Evolutionary conservation across 2,797 vertebrate species (phyloP).

Genomic region (Pelochelys cantorii): DNA sequence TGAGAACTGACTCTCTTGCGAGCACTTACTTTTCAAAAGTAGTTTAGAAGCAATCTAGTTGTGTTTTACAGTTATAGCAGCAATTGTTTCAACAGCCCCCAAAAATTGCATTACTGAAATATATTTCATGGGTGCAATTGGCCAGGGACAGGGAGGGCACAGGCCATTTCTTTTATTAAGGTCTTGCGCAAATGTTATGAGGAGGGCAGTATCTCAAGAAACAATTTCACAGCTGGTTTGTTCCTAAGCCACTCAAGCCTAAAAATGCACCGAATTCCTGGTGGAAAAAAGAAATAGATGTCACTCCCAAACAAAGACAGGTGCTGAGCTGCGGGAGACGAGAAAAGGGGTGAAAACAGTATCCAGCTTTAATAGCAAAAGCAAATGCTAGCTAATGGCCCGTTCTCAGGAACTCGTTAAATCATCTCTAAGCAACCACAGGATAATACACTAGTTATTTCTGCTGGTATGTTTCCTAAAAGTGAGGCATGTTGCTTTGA

Average conservation of each 20-base stretch:
- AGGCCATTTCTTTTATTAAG: constrained; percentile 86
- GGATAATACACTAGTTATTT: constrained; percentile 90
- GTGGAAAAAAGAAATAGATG: constrained; percentile 99
- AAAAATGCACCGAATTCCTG: constrained; percentile 99
- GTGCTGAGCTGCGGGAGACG: constrained; percentile 91
- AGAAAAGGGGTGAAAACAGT: constrained; percentile 90
- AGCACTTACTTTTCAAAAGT: constrained; percentile 87
- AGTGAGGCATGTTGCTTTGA: constrained; percentile 82
- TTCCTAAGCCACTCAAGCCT: constrained; percentile 99
- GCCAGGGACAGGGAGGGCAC: constrained; percentile 86
- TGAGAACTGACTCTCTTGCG: constrained; percentile 82
- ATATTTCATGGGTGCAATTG: constrained; percentile 89
- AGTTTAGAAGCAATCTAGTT: constrained; percentile 86
- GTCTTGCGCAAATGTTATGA: constrained; percentile 88
- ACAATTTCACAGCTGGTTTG: constrained; percentile 99
- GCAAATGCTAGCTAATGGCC: constrained; percentile 96
- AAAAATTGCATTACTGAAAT: constrained; percentile 88
- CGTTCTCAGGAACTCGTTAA: constrained; percentile 93
- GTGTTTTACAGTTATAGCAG: constrained; percentile 84
- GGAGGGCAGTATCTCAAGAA: constrained; percentile 95
- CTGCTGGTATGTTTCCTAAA: constrained; percentile 90
- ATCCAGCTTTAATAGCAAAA: constrained; percentile 99
- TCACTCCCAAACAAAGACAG: constrained; percentile 99
- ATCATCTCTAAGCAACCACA: constrained; percentile 90
- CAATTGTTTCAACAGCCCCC: constrained; percentile 84